Conservation (phyloP, 2,888 invertebrate species). For the Creontiades dilutus region DNA sequence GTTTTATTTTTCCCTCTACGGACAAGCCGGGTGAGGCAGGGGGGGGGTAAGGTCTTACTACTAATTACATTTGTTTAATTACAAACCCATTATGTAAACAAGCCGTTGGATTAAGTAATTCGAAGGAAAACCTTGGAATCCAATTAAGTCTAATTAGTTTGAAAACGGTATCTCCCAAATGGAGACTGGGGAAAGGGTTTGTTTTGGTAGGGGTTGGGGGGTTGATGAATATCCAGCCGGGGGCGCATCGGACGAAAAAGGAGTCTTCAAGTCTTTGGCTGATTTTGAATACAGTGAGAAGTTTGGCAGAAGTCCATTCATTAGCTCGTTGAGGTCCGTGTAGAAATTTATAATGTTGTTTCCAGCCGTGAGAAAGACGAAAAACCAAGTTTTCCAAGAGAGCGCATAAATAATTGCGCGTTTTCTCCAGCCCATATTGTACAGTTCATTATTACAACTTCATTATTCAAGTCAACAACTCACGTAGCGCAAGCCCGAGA, state of each 20-base stretch:
- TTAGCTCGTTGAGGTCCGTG: too few species aligned
- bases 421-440: too few species aligned
- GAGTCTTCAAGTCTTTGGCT: background rate
- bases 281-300: background rate
- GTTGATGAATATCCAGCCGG: background rate
- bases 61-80: constrained; percentile 69
- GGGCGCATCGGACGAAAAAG: background rate
- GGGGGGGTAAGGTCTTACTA: background rate
- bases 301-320: too few species aligned
- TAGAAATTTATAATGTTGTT: too few species aligned
- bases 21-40: background rate
- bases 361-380: too few species aligned
- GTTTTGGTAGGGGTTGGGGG: background rate
- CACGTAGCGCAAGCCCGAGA: too few species aligned
- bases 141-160: constrained; percentile 66
- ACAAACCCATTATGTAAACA: constrained; percentile 57
- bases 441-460: too few species aligned
- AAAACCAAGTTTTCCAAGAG: too few species aligned
- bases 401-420: too few species aligned
- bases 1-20: background rate
- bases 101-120: constrained; percentile 63
- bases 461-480: too few species aligned
- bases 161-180: constrained; percentile 59
- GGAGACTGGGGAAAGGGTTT: background rate
- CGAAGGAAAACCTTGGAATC: constrained; percentile 62